phyloP scores from a whole-genome alignment of 2,888 invertebrate species.

The Diaprepes abbreviatus region DNA sequence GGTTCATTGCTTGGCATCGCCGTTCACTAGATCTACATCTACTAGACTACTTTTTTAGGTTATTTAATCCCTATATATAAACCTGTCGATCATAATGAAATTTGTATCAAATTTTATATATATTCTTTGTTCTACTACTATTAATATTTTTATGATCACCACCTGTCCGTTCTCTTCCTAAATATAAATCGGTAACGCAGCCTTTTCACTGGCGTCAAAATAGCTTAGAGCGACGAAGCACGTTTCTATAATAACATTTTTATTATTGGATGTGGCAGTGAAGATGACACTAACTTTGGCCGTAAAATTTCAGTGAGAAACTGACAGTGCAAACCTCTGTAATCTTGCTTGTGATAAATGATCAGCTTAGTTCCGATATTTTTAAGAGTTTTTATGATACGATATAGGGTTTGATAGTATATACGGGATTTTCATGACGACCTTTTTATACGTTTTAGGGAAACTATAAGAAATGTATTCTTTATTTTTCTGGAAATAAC shows the following conservation, averaged over 20 bases:
- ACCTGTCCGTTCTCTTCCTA: no score
- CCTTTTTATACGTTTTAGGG: not conserved
- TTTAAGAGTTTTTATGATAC: not conserved
- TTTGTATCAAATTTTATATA: no score
- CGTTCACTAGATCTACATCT: no score
- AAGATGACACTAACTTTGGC: constrained; percentile 64
- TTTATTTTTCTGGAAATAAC: no score
- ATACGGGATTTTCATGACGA: not conserved
- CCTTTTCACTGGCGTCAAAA: not conserved
- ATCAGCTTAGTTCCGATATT: constrained; percentile 1
- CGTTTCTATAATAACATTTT: constrained; percentile 66
- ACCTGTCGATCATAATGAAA: no score
- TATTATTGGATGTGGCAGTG: constrained; percentile 64
- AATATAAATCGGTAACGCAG: not conserved
- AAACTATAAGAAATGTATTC: no score
- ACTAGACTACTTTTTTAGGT: no score
- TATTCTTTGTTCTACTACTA: no score
- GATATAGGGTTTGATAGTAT: not conserved
- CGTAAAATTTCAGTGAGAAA: not conserved
- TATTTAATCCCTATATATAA: no score
- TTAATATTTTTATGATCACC: no score
- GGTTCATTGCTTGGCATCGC: no score
- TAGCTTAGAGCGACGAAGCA: constrained; percentile 50
- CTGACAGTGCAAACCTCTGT: constrained; percentile 10
- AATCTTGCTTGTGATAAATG: constrained; percentile 6